Base-by-base conservation (phyloP, 2,888 invertebrate genomes). In the Elegia similella region DNA sequence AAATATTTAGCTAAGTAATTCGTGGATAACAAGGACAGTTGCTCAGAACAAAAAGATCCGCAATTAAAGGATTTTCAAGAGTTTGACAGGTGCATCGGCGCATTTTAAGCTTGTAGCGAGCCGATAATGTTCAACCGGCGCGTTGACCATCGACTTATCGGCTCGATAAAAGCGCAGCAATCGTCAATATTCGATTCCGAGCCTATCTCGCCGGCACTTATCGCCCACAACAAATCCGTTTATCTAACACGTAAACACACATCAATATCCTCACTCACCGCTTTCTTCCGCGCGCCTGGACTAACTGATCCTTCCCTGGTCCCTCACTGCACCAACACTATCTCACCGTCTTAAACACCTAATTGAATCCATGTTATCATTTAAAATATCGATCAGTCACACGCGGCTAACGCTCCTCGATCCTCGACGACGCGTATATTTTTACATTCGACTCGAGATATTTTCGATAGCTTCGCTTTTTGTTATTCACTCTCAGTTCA, bases 371-470 rank as follows among this genome's bases (percentile, higher is more conserved):
- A 88, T 90, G 87, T 88, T 90, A 90, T 88, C 87, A 89, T 90
- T 90, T 87, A 88, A 84, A 90, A 86, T 90, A 91, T 91, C 88
- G 90, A 91, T 90, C 88, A 88, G 87, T 86, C 85, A 86, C 88
- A 88, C 85, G 85, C 83, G 80, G 83, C 75, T 71, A 76, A 75
- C 47, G 47, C 47, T 50, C 10, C 50, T 78, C 83, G 75, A 80
- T 80, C 79, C 86, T 85, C 80, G 77, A 73, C 82, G 88, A 85
- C 86, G 86, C 82, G 83, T 86, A 84, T 90, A 89, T 89, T 91
- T 89, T 88, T 88, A 88, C 84, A 86, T 87, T 85, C 79, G 73
- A 77, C 76, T 76, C 65, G 80, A 84, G 82, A 86, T 86, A 86
- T 87, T 86, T 85, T 80, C 74, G 77, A 79, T 75, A 73, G 69